Percentiles rank a stretch among this genome's conserved stretches.
phyloP scores from a whole-genome alignment of 2,888 invertebrate species.

The Synergus itoensis region DNA sequence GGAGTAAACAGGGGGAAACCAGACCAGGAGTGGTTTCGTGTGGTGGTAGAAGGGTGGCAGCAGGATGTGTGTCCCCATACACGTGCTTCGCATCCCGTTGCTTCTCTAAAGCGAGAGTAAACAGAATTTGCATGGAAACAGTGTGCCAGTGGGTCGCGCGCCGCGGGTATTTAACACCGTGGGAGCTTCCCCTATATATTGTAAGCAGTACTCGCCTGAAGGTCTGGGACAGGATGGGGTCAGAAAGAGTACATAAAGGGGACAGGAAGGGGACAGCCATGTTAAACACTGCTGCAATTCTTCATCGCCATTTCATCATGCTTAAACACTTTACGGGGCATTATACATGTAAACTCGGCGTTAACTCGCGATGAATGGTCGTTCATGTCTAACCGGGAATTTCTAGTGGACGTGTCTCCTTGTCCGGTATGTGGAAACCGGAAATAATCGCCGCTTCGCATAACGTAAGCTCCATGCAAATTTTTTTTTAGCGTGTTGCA shows the following conservation, averaged over 20 bases:
- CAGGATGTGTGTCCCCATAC: slow-evolving; percentile 46
- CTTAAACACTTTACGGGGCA: not conserved
- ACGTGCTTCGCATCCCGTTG: slow-evolving; percentile 53
- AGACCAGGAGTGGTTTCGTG: slow-evolving; percentile 40
- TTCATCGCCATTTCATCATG: not conserved
- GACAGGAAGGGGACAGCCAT: not conserved
- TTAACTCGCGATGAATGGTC: slow-evolving; percentile 13
- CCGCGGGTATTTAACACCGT: slow-evolving; percentile 52
- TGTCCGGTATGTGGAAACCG: not conserved
- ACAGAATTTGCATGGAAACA: slow-evolving; percentile 77
- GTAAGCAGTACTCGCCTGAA: slow-evolving; percentile 33
- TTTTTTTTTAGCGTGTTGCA: no score
- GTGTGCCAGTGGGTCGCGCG: slow-evolving; percentile 75
- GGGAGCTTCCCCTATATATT: slow-evolving; percentile 46
- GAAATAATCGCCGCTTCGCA: no score
- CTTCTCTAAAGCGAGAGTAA: slow-evolving; percentile 69
- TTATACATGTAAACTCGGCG: slow-evolving; percentile 11
- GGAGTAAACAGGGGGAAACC: slow-evolving; percentile 43
- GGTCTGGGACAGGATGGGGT: slow-evolving; percentile 5
- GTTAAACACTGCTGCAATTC: slow-evolving; percentile 26
- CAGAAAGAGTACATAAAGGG: not conserved
- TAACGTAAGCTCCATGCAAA: no score
- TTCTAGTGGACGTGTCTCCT: not conserved
- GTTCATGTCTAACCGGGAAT: not conserved
- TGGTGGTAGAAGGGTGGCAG: slow-evolving; percentile 30